Evolutionary conservation across 2,113 vertebrate genomes (phyloP).

Genomic region (Cinclus mexicanus): DNA sequence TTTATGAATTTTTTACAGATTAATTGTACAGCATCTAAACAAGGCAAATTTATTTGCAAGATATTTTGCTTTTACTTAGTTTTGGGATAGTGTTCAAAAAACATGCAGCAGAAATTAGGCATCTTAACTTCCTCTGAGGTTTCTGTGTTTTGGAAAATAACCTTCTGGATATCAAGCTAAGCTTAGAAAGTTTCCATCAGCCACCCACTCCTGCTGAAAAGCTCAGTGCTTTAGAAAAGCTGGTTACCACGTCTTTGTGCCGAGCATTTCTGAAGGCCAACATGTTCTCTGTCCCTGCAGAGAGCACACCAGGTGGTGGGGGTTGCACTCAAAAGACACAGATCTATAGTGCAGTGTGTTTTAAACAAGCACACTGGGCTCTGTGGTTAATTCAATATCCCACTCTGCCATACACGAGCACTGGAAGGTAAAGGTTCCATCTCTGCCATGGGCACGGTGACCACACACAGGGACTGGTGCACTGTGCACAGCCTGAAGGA

Average conservation of each 20-base stretch:
- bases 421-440: background rate
- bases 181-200: background rate
- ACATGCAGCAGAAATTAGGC: background rate
- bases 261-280: background rate
- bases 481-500: background rate
- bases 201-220: background rate
- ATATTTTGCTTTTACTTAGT: background rate
- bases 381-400: background rate
- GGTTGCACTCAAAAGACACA: background rate
- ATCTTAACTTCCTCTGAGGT: background rate
- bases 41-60: background rate
- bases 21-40: background rate
- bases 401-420: rapidly evolving
- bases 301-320: background rate
- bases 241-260: background rate
- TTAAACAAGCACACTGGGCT: background rate
- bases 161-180: background rate
- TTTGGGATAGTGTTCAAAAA: background rate
- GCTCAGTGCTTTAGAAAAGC: background rate
- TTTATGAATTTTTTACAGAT: background rate
- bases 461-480: rapidly evolving
- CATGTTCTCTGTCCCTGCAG: rapidly evolving
- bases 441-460: background rate
- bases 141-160: background rate
- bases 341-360: background rate